phyloP scores from a whole-genome alignment of 2,113 vertebrate species.

The Erinaceus europaeus region DNA sequence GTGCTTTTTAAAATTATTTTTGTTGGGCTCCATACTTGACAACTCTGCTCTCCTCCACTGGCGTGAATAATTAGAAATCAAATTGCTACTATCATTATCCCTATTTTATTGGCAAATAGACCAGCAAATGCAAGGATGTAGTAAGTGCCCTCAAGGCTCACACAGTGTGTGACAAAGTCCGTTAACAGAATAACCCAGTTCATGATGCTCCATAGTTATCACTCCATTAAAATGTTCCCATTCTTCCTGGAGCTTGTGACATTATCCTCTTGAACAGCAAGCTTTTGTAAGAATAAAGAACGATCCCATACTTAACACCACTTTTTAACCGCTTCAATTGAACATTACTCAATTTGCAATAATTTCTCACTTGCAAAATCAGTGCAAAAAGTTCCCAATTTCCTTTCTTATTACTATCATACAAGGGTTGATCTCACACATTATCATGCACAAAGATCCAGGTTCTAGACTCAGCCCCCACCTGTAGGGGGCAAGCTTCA shows the following conservation, averaged over 20 bases:
- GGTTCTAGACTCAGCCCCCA: no score
- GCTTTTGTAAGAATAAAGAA: not conserved
- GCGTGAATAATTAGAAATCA: slow-evolving; percentile 48
- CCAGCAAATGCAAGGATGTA: slow-evolving; percentile 16
- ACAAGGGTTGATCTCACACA: no score
- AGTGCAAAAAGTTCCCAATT: not conserved
- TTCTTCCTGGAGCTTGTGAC: not conserved
- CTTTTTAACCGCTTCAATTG: not conserved
- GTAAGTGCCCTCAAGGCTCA: not conserved
- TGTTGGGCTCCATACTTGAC: not conserved
- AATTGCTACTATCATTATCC: slow-evolving; percentile 37
- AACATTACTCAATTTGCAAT: slow-evolving; percentile 15
- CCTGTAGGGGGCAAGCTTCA: no score
- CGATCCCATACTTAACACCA: not conserved
- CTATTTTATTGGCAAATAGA: slow-evolving; percentile 28
- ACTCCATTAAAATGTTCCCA: not conserved
- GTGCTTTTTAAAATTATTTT: slow-evolving; percentile 12
- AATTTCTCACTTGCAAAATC: not conserved
- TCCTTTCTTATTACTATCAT: not conserved
- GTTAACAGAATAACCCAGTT: not conserved
- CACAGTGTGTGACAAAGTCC: not conserved
- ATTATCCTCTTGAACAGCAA: not conserved
- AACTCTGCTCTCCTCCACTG: slow-evolving; percentile 2
- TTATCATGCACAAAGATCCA: no score
- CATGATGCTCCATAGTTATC: not conserved